phyloP scores from a whole-genome alignment of 2,888 invertebrate species.

The Oscheius sp. region DNA sequence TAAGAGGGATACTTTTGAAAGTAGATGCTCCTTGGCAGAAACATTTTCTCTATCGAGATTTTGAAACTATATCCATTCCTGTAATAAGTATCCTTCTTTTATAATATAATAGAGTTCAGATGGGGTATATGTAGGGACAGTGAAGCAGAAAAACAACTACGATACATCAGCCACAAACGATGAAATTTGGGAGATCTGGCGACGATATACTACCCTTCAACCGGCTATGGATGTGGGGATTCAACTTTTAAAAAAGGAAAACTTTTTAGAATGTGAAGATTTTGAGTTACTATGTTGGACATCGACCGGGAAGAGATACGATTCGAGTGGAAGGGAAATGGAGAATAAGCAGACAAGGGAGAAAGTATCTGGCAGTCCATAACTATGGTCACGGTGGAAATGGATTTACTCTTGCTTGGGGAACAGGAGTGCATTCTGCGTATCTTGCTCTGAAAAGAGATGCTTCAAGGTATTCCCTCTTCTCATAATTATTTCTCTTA shows the following conservation, averaged over 20 bases:
- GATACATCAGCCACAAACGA: slow-evolving; percentile 28
- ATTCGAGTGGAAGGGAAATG: slow-evolving; percentile 43
- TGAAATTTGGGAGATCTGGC: slow-evolving; percentile 40
- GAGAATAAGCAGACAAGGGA: not conserved
- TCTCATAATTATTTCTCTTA: too few relatives aligned
- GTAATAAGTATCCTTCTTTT: slow-evolving; percentile 29
- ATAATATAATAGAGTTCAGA: slow-evolving; percentile 37
- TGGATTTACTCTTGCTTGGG: slow-evolving; percentile 66
- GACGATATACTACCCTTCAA: slow-evolving; percentile 40
- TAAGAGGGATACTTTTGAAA: slow-evolving; percentile 42
- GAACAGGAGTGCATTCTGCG: slow-evolving; percentile 55
- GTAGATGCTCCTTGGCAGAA: slow-evolving; percentile 88
- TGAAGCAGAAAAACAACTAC: slow-evolving; percentile 41
- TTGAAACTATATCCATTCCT: slow-evolving; percentile 54
- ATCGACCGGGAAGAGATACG: slow-evolving; percentile 42
- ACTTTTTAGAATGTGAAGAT: slow-evolving; percentile 39
- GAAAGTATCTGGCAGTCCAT: slow-evolving; percentile 35
- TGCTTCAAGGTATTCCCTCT: not conserved
- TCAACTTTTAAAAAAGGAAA: not conserved
- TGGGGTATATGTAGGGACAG: slow-evolving; percentile 50
- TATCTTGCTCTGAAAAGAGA: slow-evolving; percentile 30
- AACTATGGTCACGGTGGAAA: slow-evolving; percentile 68
- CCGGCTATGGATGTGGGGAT: slow-evolving; percentile 40
- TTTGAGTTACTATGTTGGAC: slow-evolving; percentile 39
- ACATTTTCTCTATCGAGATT: slow-evolving; percentile 77